phyloP scores from a whole-genome alignment of 2,888 invertebrate species.

The Pseudeuparius sepicola region DNA sequence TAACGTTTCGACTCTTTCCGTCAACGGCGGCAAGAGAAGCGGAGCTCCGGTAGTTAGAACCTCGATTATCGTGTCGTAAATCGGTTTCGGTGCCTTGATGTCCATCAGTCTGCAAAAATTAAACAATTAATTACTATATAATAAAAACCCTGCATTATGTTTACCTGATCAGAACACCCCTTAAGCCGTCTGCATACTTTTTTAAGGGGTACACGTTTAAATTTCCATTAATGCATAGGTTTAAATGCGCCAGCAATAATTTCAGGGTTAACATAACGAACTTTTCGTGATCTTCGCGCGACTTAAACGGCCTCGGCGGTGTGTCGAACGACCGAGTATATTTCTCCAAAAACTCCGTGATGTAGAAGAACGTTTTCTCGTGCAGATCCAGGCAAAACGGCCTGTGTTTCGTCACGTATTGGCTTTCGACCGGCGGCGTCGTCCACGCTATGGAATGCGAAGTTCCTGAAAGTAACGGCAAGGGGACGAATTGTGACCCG shows the following conservation, averaged over 20 bases:
- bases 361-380: constrained; percentile 46
- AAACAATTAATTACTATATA: constrained; percentile 5
- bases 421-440: constrained; percentile 40
- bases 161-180: constrained; percentile 47
- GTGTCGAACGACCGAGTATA: constrained; percentile 44
- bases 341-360: constrained; percentile 46
- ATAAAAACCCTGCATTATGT: neutral
- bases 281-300: constrained; percentile 42
- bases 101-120: constrained; percentile 36
- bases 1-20: constrained; percentile 48
- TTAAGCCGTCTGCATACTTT: constrained; percentile 43
- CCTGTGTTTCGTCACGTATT: constrained; percentile 45
- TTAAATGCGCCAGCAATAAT: constrained; percentile 48
- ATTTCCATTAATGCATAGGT: constrained; percentile 45
- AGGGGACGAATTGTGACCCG: too few relatives aligned
- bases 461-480: constrained; percentile 41
- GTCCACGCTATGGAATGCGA: constrained; percentile 56
- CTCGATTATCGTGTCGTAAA: constrained; percentile 46
- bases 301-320: constrained; percentile 43
- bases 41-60: constrained; percentile 49
- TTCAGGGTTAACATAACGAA: constrained; percentile 49
- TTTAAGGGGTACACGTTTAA: constrained; percentile 42
- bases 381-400: constrained; percentile 54
- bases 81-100: constrained; percentile 40
- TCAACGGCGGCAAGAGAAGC: constrained; percentile 47